These are phyloP conservation scores for Cariama cristata DNA, from an alignment of 2,113 vertebrate species.

Conservation along the genomic window DNA sequence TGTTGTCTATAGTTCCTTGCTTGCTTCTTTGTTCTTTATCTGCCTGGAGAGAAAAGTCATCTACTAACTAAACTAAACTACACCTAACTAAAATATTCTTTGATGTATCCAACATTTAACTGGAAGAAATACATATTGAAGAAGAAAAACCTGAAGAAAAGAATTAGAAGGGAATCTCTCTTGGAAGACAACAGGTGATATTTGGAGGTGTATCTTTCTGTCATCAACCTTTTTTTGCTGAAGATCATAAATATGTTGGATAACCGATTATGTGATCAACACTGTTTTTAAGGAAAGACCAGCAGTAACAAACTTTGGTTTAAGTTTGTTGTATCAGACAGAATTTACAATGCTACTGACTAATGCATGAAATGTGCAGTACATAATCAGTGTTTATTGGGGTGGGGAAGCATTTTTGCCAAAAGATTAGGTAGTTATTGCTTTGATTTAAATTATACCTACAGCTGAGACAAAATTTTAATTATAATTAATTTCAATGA, in stretches of 20 bases:
- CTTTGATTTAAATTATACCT: background rate
- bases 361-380: background rate
- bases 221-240: background rate
- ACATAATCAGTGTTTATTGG: background rate
- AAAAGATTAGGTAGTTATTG: background rate
- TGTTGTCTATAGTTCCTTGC: background rate
- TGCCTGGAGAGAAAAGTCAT: background rate
- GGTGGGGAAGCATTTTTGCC: background rate
- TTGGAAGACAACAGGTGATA: background rate
- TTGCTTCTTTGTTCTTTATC: background rate
- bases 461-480: background rate
- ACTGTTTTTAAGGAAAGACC: background rate
- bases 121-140: background rate
- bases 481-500: background rate
- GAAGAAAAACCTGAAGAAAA: background rate
- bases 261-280: background rate
- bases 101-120: background rate
- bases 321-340: background rate
- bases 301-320: background rate
- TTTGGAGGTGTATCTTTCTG: background rate
- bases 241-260: background rate
- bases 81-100: background rate
- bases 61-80: background rate
- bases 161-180: background rate
- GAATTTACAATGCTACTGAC: background rate